Base-by-base conservation (phyloP, 2,888 invertebrate species). In the Lasiommata megera region DNA sequence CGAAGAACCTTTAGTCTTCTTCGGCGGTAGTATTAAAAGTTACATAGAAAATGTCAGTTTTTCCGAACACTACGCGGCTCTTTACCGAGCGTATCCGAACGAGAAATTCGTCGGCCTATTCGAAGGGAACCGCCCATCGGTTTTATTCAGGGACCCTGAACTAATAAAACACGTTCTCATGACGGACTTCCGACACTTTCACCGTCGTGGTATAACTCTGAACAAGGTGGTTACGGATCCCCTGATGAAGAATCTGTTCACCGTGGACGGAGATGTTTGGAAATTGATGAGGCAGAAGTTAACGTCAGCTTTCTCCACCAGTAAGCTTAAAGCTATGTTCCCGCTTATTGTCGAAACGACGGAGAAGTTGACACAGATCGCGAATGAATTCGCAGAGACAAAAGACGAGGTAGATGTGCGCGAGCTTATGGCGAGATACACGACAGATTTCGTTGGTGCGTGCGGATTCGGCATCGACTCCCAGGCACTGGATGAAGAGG, bases 251-350 rank as follows among this genome's bases (percentile, higher is more conserved):
- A 79, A 76, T 44, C 50, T 80, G 9, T 72, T 78, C 40, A 57
- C 64, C 2, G 71, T 66, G 11, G 74, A 77, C 29, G 78, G 77
- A 1, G 75, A 77, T 14, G 62, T 67, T 3, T 81, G 80, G 80
- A 74, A 66, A 56, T 58, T 74, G 17, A 58, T 76, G 51, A 66
- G 80, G 14, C 72, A 74, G 36, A 71, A 74, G 46, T 50, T 79
- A 16, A 74, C 76, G 7, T 73, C 79, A 0, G 67, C 72, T 2
- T 80, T 78, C 36, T 72, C 76, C 3, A 68, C 71, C 9, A 71
- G 67, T 0, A 67, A 68, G 36, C 38, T 79, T 0, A 79, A 74
- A 56, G 71, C 73, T 6, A 77, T 79, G 78, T 71, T 74, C 28
- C 72, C 76, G 2, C 54, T 74, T n/a, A 68, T 79, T 1, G 63